Evolutionary conservation across 2,888 invertebrate genomes (phyloP).

Genomic region (Anthophora plumipes): DNA sequence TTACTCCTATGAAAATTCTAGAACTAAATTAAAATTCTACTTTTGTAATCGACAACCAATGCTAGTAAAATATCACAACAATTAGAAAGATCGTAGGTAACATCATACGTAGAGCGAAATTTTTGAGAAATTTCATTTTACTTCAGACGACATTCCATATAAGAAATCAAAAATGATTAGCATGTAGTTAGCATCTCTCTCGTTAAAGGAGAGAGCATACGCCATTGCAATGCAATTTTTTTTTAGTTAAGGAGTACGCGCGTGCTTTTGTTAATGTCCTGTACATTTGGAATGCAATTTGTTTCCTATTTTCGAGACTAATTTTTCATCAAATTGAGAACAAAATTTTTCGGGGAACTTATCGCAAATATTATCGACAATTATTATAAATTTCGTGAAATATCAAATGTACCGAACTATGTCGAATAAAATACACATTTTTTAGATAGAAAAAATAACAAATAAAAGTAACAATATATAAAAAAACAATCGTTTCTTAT

Average conservation of each 20-base stretch:
- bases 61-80: not conserved
- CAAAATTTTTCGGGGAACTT: too few relatives aligned
- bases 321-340: not conserved
- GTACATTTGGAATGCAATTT: constrained; percentile 34
- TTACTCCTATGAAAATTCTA: not conserved
- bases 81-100: constrained; percentile 1
- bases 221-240: constrained; percentile 82
- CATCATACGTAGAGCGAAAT: not conserved
- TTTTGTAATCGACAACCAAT: not conserved
- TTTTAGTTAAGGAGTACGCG: constrained; percentile 65
- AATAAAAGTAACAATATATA: not conserved
- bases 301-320: not conserved
- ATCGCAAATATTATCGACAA: not conserved
- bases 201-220: constrained; percentile 63
- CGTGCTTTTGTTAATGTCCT: constrained; percentile 26
- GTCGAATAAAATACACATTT: not conserved
- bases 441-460: not conserved
- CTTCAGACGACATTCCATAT: constrained; percentile 42
- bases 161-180: constrained; percentile 47
- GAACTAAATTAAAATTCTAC: not conserved
- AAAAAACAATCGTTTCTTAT: too few relatives aligned
- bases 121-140: not conserved
- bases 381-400: not conserved
- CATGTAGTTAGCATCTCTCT: constrained; percentile 45
- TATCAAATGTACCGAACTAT: not conserved